A percentile compares a stretch with the other conserved stretches of the same genome.
Evolutionary conservation across 1,140 invertebrate species (phyloP).

Genomic region (Glossosoma conforme): DNA sequence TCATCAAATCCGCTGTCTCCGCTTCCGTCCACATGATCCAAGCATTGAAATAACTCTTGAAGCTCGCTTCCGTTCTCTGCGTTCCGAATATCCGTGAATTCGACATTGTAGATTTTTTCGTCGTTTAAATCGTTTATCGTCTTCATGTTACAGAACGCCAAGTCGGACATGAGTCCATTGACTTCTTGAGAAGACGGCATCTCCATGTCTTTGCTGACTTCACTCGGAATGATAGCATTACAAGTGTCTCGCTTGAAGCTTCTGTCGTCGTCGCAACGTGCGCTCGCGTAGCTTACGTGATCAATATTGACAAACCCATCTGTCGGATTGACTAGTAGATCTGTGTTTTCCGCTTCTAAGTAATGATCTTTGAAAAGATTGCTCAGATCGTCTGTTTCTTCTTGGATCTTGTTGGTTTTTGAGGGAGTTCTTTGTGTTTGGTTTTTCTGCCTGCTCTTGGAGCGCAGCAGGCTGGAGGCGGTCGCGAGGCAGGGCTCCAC

Average conservation of each 20-base stretch:
- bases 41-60: slow-evolving; percentile 13
- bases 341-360: slow-evolving; percentile 1
- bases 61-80: slow-evolving; percentile 3
- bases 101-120: slow-evolving; percentile 13
- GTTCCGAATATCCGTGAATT: slow-evolving; percentile 10
- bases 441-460: background rate
- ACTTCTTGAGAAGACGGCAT: too few relatives aligned
- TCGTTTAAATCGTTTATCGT: too few relatives aligned
- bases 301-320: slow-evolving; percentile 13
- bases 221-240: too few relatives aligned
- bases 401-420: slow-evolving; percentile 1
- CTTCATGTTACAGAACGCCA: too few relatives aligned
- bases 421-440: background rate
- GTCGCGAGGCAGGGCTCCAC: slow-evolving; percentile 2
- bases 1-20: slow-evolving; percentile 15
- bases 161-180: too few relatives aligned
- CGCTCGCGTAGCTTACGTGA: slow-evolving; percentile 5
- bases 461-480: background rate
- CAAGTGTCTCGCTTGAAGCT: too few relatives aligned
- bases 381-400: slow-evolving; percentile 2
- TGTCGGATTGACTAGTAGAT: slow-evolving; percentile 14
- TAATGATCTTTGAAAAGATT: slow-evolving; percentile 14
- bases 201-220: too few relatives aligned
- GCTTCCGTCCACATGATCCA: slow-evolving; percentile 11
- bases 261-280: too few relatives aligned